phyloP scores from a whole-genome alignment of 2,113 vertebrate genomes.

The Cynoglossus semilaevis region DNA sequence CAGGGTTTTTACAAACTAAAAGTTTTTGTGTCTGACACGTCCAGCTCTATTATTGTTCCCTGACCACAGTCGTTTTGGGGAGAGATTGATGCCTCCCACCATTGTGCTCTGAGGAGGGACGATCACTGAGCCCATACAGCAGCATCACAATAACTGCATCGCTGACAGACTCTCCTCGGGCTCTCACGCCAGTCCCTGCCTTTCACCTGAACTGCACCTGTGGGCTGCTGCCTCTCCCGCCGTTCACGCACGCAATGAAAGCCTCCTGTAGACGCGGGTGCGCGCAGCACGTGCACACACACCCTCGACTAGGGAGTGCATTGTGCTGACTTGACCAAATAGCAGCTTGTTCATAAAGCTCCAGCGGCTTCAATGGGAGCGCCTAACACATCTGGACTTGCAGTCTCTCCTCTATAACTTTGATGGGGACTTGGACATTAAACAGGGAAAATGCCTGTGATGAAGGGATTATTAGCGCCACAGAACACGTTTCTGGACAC shows the following conservation, averaged over 20 bases:
- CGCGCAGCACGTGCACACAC: slow-evolving; percentile 57
- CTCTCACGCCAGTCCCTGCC: slow-evolving; percentile 30
- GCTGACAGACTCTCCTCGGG: slow-evolving; percentile 47
- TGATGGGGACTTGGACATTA: slow-evolving; percentile 91
- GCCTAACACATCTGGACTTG: slow-evolving; percentile 45
- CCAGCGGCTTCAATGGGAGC: slow-evolving; percentile 43
- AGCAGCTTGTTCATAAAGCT: slow-evolving; percentile 26
- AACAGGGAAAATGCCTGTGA: slow-evolving; percentile 96
- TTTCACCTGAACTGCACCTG: slow-evolving; percentile 71
- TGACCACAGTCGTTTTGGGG: slow-evolving; percentile 17
- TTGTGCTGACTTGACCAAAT: slow-evolving; percentile 56
- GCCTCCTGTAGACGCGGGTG: slow-evolving; percentile 26
- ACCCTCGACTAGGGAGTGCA: slow-evolving; percentile 29
- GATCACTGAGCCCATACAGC: slow-evolving; percentile 30
- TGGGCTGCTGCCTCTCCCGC: slow-evolving; percentile 44
- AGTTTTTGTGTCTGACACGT: slow-evolving; percentile 19
- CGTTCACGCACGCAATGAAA: slow-evolving; percentile 43
- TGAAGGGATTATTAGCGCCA: slow-evolving; percentile 98
- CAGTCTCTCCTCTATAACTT: slow-evolving; percentile 73
- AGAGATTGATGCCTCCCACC: slow-evolving; percentile 36
- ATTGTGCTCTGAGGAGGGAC: slow-evolving; percentile 48
- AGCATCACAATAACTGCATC: slow-evolving; percentile 42
- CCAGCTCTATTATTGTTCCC: neutral
- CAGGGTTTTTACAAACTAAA: too few species aligned
- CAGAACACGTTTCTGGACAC: slow-evolving; percentile 99